Base-by-base conservation (phyloP, 2,113 vertebrate genomes). In the Nyctereutes procyonoides region DNA sequence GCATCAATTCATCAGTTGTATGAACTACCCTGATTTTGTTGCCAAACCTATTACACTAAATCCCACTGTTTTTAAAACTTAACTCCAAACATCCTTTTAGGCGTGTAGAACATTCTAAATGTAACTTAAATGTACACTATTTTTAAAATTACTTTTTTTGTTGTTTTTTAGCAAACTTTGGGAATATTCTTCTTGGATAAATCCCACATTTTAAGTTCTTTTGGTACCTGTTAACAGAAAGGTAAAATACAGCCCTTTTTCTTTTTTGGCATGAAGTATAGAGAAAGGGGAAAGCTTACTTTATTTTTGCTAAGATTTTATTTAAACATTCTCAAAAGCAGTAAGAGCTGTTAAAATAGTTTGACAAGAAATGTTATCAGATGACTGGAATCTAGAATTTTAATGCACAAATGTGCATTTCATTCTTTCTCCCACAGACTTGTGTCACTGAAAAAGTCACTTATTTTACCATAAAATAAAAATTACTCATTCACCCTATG, bases 11-110 rank as follows among this genome's bases (percentile, higher is more conserved):
- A 58, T 99, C 99, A 98, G 98, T 98, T 99, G 98, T 98, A 98
- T 98, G 98, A 98, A 96, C 98, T 98, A 76, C 88, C 89, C 17
- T 82, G 97, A 98, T 95, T 98, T 98, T 82, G 87, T 97, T 98
- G 99, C 99, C 98, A 99, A 99, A 98, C 96, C 93, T 98, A 98
- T 98, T 98, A 98, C 96, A 97, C 98, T 99, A 99, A 99, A 99
- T 98, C 98, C 98, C 98, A 97, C 96, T 99, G 98, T 99, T 99
- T 98, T 98, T 76, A 98, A 99, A 98, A 77, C 96, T 74, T 98
- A 99, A 98, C 97, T 99, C 97, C 97, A 99, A 99, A 99, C 98
- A 99, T 99, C 98, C 98, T 99, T 98, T 98, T 94, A 98, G 98
- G 77, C 93, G 98, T 97, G 77, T 80, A 98, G 94, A 98, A 80